Evolutionary conservation across 2,797 vertebrate species (phyloP).

Genomic region (Sphaeramia orbicularis): DNA sequence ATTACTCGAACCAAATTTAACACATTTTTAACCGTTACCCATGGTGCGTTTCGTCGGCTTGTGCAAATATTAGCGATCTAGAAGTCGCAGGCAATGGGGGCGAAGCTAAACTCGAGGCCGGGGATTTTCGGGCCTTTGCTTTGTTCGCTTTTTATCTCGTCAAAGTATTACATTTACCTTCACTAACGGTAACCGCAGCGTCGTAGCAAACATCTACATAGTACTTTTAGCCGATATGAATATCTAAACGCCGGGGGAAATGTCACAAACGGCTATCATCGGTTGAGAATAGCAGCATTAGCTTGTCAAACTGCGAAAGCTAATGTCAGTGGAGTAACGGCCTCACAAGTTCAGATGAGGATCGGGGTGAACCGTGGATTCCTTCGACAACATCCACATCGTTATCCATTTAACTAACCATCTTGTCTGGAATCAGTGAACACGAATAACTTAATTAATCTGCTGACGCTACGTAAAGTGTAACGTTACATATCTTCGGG

Average conservation of each 20-base stretch:
- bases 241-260: background rate
- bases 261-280: background rate
- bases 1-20: rapidly evolving
- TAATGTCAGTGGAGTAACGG: conserved; percentile 43
- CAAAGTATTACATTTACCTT: background rate
- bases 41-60: conserved; percentile 1
- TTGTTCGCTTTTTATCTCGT: conserved; percentile 60
- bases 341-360: conserved; percentile 58
- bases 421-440: background rate
- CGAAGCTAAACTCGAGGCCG: conserved; percentile 76
- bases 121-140: conserved; percentile 77
- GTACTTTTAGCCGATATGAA: too few relatives aligned
- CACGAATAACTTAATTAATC: background rate
- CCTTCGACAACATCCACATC: background rate
- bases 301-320: conserved; percentile 20
- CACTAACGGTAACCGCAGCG: rapidly evolving
- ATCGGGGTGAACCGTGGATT: conserved; percentile 31
- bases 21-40: background rate
- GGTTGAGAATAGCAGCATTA: conserved; percentile 17
- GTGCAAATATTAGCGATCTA: conserved; percentile 17
- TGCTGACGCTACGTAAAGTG: background rate
- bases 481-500: background rate
- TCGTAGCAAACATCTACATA: background rate
- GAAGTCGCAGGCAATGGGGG: conserved; percentile 21
- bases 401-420: background rate